These are phyloP conservation scores for Hydrophis major DNA, from an alignment of 2,797 vertebrate species.

Conservation along the genomic window DNA sequence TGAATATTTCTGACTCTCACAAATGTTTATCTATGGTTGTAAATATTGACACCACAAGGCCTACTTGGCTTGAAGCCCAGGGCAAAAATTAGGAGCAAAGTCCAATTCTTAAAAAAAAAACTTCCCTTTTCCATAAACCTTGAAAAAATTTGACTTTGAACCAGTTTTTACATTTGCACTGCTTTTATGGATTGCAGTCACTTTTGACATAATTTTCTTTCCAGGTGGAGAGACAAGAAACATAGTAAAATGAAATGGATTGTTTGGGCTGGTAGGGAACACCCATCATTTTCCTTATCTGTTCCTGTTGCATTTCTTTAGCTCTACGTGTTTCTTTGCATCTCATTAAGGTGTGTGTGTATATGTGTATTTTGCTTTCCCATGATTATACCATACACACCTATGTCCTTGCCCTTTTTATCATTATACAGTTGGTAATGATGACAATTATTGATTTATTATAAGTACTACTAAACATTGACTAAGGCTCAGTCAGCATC, in stretches of 20 bases:
- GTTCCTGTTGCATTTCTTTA: slow-evolving; percentile 2
- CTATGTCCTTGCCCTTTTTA: not conserved
- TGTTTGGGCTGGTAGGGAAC: not conserved
- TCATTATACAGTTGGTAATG: not conserved
- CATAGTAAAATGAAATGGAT: not conserved
- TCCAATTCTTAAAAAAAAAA: not conserved
- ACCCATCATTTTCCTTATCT: slow-evolving; percentile 7
- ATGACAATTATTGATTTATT: slow-evolving; percentile 13
- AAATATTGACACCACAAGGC: not conserved
- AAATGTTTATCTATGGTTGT: not conserved
- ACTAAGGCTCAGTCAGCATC: not conserved
- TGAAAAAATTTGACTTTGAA: not conserved
- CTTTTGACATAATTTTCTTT: slow-evolving; percentile 11
- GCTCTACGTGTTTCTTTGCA: not conserved
- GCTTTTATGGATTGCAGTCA: not conserved
- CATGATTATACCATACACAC: not conserved
- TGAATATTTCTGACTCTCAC: not conserved
- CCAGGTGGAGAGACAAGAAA: not conserved
- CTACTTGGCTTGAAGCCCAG: not conserved
- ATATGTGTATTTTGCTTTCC: not conserved
- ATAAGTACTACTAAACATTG: slow-evolving; percentile 15
- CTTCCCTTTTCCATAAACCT: no score
- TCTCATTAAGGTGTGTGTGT: not conserved
- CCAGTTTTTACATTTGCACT: not conserved
- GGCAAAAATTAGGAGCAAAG: not conserved